phyloP scores from a whole-genome alignment of 2,797 vertebrate genomes.

The Phaenicophaeus curvirostris region DNA sequence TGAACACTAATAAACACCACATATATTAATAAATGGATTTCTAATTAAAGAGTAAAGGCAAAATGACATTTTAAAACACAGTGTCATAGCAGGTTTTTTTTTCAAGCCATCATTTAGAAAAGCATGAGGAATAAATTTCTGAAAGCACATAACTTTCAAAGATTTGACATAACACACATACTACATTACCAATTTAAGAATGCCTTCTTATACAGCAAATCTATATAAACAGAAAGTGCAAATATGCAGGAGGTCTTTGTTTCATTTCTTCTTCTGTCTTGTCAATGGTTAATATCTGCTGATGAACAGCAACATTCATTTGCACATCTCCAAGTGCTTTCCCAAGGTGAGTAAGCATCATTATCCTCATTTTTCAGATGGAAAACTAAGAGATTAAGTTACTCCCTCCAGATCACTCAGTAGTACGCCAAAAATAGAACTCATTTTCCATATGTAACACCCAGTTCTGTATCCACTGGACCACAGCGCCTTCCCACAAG shows the following conservation, averaged over 20 bases:
- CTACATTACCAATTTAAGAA: neutral
- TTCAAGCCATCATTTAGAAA: neutral
- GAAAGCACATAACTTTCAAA: neutral
- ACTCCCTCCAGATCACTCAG: constrained; percentile 29
- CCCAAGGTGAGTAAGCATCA: constrained; percentile 49
- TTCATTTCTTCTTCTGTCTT: neutral
- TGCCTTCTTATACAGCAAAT: neutral
- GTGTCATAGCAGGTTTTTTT: neutral
- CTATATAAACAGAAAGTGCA: neutral
- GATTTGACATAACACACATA: neutral
- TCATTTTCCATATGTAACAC: constrained; percentile 41
- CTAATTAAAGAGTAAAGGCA: neutral
- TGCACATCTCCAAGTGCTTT: constrained; percentile 12
- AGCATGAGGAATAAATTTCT: neutral
- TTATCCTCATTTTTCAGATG: constrained; percentile 56
- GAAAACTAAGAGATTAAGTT: constrained; percentile 50
- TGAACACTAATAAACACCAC: neutral
- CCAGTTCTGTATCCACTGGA: constrained; percentile 34
- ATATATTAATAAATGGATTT: neutral
- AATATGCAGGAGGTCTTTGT: neutral
- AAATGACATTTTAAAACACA: neutral
- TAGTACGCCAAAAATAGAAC: constrained; percentile 45
- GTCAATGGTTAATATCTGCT: neutral
- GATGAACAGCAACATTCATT: neutral
- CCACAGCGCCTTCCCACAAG: neutral